phyloP scores from a whole-genome alignment of 2,113 vertebrate genomes.

The Aptenodytes patagonicus region DNA sequence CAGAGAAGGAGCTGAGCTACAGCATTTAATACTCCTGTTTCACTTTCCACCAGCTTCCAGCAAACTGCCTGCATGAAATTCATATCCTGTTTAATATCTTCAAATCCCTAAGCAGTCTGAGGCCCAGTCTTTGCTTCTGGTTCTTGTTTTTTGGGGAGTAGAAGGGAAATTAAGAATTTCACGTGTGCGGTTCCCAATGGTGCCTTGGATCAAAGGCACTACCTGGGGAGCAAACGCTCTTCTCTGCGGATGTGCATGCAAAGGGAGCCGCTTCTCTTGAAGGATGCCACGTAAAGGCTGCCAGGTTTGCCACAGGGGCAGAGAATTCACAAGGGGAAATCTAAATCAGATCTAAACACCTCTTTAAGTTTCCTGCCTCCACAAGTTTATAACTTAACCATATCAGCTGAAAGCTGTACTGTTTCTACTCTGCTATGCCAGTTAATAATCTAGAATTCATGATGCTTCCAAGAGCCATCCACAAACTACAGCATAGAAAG shows the following conservation, averaged over 20 bases:
- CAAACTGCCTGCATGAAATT: background rate
- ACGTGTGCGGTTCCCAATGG: accelerated
- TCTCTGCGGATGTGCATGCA: accelerated
- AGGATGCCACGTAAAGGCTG: background rate
- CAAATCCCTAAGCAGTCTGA: background rate
- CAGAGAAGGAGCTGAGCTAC: background rate
- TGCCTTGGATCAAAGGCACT: background rate
- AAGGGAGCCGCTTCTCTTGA: background rate
- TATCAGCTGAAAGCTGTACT: background rate
- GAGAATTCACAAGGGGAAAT: background rate
- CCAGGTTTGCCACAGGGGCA: background rate
- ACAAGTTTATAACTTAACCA: background rate
- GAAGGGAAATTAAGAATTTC: background rate
- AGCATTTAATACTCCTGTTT: background rate
- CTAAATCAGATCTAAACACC: background rate
- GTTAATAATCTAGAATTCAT: background rate
- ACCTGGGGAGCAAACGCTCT: background rate
- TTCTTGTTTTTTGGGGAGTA: background rate
- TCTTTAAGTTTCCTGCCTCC: background rate
- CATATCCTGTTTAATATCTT: conserved; percentile 20
- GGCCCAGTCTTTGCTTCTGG: background rate
- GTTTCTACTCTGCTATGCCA: background rate
- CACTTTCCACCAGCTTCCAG: background rate
- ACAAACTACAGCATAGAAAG: background rate
- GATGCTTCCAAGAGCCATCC: background rate